Evolutionary conservation across 1,140 invertebrate species (phyloP), one percentile per base, ranked within the genome.

Genomic region (Drusus annulatus): DNA sequence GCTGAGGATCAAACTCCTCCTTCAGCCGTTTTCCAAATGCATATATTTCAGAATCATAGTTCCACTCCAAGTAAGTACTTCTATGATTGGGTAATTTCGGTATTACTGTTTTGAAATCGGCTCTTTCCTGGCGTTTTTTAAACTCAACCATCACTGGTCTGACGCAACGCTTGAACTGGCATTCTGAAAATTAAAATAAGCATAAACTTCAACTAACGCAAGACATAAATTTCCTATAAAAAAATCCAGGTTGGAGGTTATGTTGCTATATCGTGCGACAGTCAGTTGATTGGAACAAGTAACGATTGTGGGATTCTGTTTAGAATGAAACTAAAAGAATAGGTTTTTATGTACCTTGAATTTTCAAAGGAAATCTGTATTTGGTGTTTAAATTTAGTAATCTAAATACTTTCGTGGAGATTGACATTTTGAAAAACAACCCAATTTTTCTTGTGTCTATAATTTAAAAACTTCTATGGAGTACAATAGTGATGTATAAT

Each of bases 41-140:
- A 91, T 91, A 98, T 17, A 98, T 78, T 90, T 99, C 98, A 0
- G 96, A 92, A 81, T 94, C 91, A 86, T 96, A 94, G 87, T 98
- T 98, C 97, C 95, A 96, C 83, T 96, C 95, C 13, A 94, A 74
- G 85, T 91, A 96, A 45, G 90, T 90, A 36, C 91, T 93, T 52
- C 95, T 62, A 31, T 51, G 80, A 50, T 81, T 76, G 7, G 73
- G 71, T 5, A 62, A 25, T 71, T 45, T 68, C 13, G 73, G 51
- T 5, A 23, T 56, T 6, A 60, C 31, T 62, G 13, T 3, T 28
- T 71, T 71, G 15, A 71, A 71, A 17, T 25, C 15, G 19, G 23
- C 23, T 31, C 68, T 80, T 2, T 52, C 23, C 69, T 80, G 16
- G 17, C 50, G 45, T 19, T 8, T 36, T 10, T 80, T 73, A 0